Evolutionary conservation across 2,888 invertebrate species (phyloP), one percentile per base, ranked within the genome.

Genomic region (Melolontha melolontha): DNA sequence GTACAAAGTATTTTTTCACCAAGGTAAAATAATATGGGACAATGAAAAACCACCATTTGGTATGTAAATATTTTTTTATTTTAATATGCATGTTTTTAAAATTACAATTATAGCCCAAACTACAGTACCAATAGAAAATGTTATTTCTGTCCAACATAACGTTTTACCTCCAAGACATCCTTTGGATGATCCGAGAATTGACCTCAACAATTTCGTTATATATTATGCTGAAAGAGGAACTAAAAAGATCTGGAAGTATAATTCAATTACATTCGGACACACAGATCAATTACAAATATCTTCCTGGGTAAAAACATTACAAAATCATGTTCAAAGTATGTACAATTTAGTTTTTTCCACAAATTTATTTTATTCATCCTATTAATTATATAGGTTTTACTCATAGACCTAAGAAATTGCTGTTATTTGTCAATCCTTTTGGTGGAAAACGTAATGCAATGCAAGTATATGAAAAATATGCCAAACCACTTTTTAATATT

Each of bases 381-480:
- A 16, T 55, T 27, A 34, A 67, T 71, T 66, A 79, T 81, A 11
- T 75, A 89, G 88, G 81, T 72, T 80, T 87, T 47, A 79, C 79
- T 2, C 84, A 84, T 75, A 86, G 94, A 59, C 93, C 95, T 5
- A 88, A 88, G 73, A 88, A 87, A 54, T 83, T 95, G 47, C 82
- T 95, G 59, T 85, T 95, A 12, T 94, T 95, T 82, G 88, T 95
- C 1, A 95, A 95, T 84, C 95, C 95, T 0, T 92, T 88, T 79
- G 94, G 95, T 0, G 95, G 95, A 0, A 91, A 91, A 75, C 88
- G 88, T 76, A 88, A 89, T 75, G 94, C 91, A 0, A 81, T 89
- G 64, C 87, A 89, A 74, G 90, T 93, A 57, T 94, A 91, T 82
- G 89, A 92, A 72, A 90, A 91, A 69, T 87, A 89, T 73, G 92